Conservation (phyloP, 2,113 vertebrate genomes). For the Phyllopteryx taeniolatus region DNA sequence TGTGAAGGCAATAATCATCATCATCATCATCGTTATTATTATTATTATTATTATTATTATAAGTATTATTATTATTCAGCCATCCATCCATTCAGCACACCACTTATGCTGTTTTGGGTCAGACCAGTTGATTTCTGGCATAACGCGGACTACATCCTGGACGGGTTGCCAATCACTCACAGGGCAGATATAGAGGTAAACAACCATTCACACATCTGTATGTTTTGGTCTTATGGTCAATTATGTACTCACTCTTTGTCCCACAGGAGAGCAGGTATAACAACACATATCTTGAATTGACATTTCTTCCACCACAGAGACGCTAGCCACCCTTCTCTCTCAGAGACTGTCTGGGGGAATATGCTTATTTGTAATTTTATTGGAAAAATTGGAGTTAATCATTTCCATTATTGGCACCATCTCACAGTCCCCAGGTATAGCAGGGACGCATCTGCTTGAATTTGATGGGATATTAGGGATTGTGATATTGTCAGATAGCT, state of each 20-base stretch:
- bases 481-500: slow-evolving; percentile 13
- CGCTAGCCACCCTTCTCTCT: slow-evolving; percentile 35
- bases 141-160: too few species aligned
- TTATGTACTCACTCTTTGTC: slow-evolving; percentile 11
- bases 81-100: too few species aligned
- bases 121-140: too few species aligned
- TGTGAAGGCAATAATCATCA: too few species aligned
- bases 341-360: slow-evolving; percentile 58
- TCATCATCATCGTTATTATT: too few species aligned
- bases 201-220: too few species aligned
- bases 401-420: slow-evolving; percentile 62
- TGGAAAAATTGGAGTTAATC: slow-evolving; percentile 57
- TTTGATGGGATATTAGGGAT: slow-evolving; percentile 6
- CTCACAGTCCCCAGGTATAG: slow-evolving; percentile 26
- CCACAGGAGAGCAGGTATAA: slow-evolving; percentile 56
- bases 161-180: too few species aligned
- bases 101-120: too few species aligned
- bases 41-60: too few species aligned
- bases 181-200: too few species aligned
- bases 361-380: slow-evolving; percentile 68
- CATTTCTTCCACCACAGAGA: slow-evolving; percentile 73
- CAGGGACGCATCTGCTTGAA: not conserved
- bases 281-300: slow-evolving; percentile 74
- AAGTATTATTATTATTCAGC: too few species aligned
- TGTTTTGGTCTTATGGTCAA: not conserved